phyloP scores from a whole-genome alignment of 1,140 invertebrate species.

The Paramacrobiotus metropolitanus region DNA sequence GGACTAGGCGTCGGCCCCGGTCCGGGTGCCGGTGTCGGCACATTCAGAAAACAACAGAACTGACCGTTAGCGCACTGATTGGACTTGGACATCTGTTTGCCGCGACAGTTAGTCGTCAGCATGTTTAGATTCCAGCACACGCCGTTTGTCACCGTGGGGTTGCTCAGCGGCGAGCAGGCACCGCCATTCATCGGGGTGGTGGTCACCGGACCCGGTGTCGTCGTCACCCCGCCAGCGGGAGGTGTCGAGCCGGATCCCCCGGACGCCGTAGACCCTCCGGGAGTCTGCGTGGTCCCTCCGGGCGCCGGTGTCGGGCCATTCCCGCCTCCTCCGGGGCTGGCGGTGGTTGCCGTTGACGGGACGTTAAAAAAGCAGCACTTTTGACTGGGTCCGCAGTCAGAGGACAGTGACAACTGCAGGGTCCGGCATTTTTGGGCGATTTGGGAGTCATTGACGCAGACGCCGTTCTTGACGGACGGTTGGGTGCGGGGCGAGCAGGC shows the following conservation, averaged over 20 bases:
- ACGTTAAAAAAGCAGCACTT: background rate
- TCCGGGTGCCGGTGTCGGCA: background rate
- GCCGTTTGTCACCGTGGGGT: background rate
- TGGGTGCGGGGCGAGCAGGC: background rate
- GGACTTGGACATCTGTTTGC: background rate
- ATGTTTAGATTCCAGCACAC: background rate
- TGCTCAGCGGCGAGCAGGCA: background rate
- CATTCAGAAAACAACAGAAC: background rate
- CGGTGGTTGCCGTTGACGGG: background rate
- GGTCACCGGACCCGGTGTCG: background rate
- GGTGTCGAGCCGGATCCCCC: background rate
- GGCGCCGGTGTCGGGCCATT: background rate
- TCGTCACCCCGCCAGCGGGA: no score
- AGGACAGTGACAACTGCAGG: no score
- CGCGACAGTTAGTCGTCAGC: background rate
- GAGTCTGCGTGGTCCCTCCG: background rate
- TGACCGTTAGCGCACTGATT: background rate
- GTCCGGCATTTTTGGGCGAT: no score
- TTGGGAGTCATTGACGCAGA: no score
- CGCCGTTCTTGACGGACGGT: background rate
- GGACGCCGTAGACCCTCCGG: background rate
- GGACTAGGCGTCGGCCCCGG: background rate
- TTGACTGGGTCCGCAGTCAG: no score
- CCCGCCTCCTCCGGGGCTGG: background rate
- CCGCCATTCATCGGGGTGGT: no score